Evolutionary conservation across 2,797 vertebrate species (phyloP).

Genomic region (Chelmon rostratus): DNA sequence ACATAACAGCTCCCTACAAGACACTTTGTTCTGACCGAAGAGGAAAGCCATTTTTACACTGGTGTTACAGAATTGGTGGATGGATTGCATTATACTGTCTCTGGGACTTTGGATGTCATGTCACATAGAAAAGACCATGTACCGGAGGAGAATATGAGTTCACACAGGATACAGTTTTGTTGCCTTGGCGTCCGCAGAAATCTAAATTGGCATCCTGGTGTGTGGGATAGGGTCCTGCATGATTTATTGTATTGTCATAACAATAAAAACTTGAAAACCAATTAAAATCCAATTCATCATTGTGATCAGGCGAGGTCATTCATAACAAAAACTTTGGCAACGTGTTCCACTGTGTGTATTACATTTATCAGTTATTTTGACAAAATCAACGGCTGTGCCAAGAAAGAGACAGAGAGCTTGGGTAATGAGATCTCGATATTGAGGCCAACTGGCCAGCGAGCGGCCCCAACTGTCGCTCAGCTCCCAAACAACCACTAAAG

Average conservation of each 20-base stretch:
- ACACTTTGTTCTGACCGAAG: conserved; percentile 46
- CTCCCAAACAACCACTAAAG: conserved; percentile 30
- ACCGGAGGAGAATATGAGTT: conserved; percentile 16
- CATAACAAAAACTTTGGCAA: conserved; percentile 44
- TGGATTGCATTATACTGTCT: conserved; percentile 35
- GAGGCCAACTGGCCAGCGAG: conserved; percentile 40
- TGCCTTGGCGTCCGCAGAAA: neutral
- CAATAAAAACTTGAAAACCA: conserved; percentile 34
- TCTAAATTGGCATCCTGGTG: neutral
- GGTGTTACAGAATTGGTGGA: conserved; percentile 20
- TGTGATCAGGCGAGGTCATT: conserved; percentile 22
- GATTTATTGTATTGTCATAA: conserved; percentile 39
- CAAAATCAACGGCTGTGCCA: conserved; percentile 51
- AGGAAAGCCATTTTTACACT: conserved; percentile 45
- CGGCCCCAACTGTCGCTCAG: conserved; percentile 11
- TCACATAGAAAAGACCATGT: conserved; percentile 30
- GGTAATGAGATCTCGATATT: conserved; percentile 52
- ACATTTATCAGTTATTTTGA: conserved; percentile 58
- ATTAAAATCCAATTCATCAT: conserved; percentile 58
- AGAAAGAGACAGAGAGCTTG: conserved; percentile 24
- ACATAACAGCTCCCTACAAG: conserved; percentile 50
- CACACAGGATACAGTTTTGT: conserved; percentile 1
- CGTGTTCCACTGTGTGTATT: conserved; percentile 5
- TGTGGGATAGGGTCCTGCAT: conserved; percentile 10
- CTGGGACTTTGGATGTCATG: conserved; percentile 43